These are phyloP conservation scores for Anagrus nilaparvatae DNA, from an alignment of 1,140 invertebrate genomes.

Conservation along the genomic window DNA sequence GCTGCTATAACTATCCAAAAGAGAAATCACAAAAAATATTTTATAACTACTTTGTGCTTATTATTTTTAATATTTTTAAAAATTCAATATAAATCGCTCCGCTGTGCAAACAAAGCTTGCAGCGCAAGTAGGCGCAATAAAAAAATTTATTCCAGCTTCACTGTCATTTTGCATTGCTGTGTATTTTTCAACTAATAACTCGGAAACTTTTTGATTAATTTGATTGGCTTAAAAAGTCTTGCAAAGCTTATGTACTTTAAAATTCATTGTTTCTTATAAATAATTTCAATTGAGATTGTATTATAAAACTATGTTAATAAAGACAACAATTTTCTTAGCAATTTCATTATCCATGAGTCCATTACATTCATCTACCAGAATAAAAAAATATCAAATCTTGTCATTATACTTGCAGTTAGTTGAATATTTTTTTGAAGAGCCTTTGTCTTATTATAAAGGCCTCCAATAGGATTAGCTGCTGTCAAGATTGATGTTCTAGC, in stretches of 20 bases:
- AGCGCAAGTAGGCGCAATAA: no score
- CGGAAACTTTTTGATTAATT: no score
- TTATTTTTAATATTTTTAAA: no score
- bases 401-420: slow-evolving; percentile 96
- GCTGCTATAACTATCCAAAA: no score
- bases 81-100: no score
- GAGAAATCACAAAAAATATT: no score
- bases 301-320: slow-evolving; percentile 86
- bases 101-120: no score
- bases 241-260: slow-evolving; percentile 93
- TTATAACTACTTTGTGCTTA: no score
- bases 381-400: slow-evolving; percentile 98
- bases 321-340: slow-evolving; percentile 88
- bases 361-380: slow-evolving; percentile 92
- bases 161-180: no score
- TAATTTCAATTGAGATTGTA: slow-evolving; percentile 59
- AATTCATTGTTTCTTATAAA: slow-evolving; percentile 81
- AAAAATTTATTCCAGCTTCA: no score
- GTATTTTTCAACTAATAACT: no score
- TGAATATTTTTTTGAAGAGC: slow-evolving; percentile 92
- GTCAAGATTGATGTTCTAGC: slow-evolving; percentile 96
- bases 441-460: slow-evolving; percentile 89
- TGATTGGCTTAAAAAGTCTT: slow-evolving; percentile 91
- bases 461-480: slow-evolving; percentile 96
- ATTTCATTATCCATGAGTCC: slow-evolving; percentile 94